Conservation (phyloP, 1,140 invertebrate genomes). For the Bombyx mori region DNA sequence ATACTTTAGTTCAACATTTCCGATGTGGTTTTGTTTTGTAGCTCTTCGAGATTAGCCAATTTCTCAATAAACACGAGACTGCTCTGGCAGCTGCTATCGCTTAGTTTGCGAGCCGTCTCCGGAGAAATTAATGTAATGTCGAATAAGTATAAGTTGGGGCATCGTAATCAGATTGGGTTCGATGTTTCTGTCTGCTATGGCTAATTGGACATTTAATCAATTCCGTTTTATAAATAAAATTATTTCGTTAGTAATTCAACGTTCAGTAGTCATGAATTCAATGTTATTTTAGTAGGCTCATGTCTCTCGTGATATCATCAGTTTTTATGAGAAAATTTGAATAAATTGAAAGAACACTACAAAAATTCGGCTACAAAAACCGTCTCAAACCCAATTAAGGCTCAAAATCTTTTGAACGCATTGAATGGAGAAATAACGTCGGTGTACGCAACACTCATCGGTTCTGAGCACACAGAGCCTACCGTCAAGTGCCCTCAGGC, state of each 20-base stretch:
- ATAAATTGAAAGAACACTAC: too few relatives aligned
- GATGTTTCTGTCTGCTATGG: constrained; percentile 33
- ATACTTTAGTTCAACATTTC: constrained; percentile 66
- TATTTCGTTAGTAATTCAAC: too few relatives aligned
- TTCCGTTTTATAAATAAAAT: too few relatives aligned
- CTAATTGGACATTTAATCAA: too few relatives aligned
- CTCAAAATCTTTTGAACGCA: constrained; percentile 60
- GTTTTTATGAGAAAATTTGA: too few relatives aligned
- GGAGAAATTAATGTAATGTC: constrained; percentile 58
- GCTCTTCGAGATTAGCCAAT: constrained; percentile 64
- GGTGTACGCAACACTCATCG: constrained; percentile 62
- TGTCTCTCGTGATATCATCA: too few relatives aligned
- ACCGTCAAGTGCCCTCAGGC: constrained; percentile 49
- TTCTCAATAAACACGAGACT: constrained; percentile 62
- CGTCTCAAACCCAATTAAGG: constrained; percentile 43
- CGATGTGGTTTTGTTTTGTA: constrained; percentile 67
- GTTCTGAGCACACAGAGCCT: constrained; percentile 54
- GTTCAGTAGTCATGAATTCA: too few relatives aligned
- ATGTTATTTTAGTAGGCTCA: too few relatives aligned
- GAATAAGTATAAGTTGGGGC: constrained; percentile 28
- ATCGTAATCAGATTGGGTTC: constrained; percentile 44
- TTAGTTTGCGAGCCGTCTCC: constrained; percentile 55
- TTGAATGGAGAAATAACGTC: constrained; percentile 41
- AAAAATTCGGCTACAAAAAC: too few relatives aligned
- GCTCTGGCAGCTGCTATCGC: constrained; percentile 47